Conservation (phyloP, 2,888 invertebrate genomes). For the Rhorus exstirpatorius region DNA sequence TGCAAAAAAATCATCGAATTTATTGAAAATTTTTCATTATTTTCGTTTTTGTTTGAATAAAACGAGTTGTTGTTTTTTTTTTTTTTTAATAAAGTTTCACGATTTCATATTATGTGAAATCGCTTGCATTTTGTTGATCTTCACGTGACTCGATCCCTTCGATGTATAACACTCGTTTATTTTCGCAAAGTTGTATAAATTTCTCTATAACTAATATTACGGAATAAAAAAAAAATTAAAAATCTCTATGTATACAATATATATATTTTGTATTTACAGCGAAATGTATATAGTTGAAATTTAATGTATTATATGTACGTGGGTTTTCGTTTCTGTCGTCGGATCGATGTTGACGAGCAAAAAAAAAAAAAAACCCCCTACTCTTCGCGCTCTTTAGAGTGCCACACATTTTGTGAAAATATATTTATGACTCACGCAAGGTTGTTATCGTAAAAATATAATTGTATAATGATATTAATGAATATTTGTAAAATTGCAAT, state of each 20-base stretch:
- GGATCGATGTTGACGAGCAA: conserved; percentile 11
- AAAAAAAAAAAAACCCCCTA: conserved; percentile 16
- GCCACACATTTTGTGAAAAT: conserved; percentile 46
- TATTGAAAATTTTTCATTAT: no score
- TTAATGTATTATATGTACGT: conserved; percentile 9
- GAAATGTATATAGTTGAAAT: conserved; percentile 49
- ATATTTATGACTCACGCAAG: conserved; percentile 63
- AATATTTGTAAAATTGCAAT: conserved; percentile 55
- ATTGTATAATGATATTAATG: conserved; percentile 14
- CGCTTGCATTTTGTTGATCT: no score
- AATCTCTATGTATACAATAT: conserved; percentile 38
- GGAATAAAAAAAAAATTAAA: conserved; percentile 18
- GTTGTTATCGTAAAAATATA: conserved; percentile 56
- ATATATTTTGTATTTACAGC: conserved; percentile 63
- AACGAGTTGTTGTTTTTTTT: no score
- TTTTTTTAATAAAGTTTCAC: no score
- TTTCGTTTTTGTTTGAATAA: no score
- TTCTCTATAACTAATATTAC: conserved; percentile 44
- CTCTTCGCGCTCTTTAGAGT: conserved; percentile 17
- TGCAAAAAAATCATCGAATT: no score
- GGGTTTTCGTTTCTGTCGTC: conserved; percentile 7
- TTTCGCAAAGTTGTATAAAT: conserved; percentile 39
- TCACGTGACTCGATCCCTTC: not conserved
- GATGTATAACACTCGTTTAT: conserved; percentile 35
- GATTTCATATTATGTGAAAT: no score